phyloP scores from a whole-genome alignment of 2,797 vertebrate genomes.

The Chiloscyllium punctatum region DNA sequence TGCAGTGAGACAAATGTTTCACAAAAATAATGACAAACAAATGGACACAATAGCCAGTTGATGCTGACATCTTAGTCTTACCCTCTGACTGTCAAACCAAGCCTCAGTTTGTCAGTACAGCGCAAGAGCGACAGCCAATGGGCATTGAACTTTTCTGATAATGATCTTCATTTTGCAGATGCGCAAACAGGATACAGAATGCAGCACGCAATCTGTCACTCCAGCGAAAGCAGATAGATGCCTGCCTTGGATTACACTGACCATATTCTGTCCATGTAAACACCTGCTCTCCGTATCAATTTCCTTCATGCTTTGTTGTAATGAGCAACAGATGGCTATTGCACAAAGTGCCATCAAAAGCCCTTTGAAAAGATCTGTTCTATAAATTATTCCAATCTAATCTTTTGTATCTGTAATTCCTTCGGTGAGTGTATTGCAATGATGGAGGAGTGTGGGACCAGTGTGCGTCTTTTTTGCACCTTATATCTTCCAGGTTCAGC shows the following conservation, averaged over 20 bases:
- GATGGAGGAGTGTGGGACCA: not conserved
- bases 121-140: not conserved
- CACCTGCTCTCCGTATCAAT: not conserved
- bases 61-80: not conserved
- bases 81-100: not conserved
- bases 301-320: not conserved
- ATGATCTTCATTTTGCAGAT: not conserved
- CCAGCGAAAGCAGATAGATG: not conserved
- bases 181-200: not conserved
- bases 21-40: not conserved
- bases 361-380: not conserved
- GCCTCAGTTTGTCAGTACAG: not conserved
- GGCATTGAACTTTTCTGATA: not conserved
- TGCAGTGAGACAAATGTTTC: not conserved
- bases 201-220: not conserved
- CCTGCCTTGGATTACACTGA: conserved; percentile 13
- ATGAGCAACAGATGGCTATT: conserved; percentile 2
- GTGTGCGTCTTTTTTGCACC: not conserved
- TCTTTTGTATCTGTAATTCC: not conserved
- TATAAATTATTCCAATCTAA: not conserved
- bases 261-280: conserved; percentile 22
- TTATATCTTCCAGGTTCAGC: not conserved
- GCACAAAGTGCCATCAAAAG: not conserved
- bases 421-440: not conserved
- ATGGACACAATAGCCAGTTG: not conserved